Evolutionary conservation across 53 echinoderm and acorn worm species (phyloP), one percentile per base, ranked within the genome.

Genomic region (Henricia sp.): DNA sequence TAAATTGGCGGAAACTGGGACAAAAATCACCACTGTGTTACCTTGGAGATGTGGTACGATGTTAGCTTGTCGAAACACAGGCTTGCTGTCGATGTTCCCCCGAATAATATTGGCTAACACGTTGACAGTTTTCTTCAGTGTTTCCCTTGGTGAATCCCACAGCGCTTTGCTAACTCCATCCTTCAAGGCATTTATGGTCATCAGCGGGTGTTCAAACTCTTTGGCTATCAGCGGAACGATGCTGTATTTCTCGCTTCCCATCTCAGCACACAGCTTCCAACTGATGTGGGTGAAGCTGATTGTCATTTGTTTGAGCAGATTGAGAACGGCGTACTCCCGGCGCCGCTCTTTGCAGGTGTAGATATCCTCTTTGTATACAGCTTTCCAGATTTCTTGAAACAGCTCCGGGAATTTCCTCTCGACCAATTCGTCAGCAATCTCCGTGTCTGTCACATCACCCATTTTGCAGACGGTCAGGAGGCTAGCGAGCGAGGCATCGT

Each of bases 321-420:
- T 91, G 39, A 78, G 67, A 38, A 82, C 82, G 0, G 83, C 67
- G 60, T 75, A 87, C 30, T 86, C 60, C 8, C 32, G 39, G 16
- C n/a, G 57, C 5, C 25, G 58, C 39, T 58, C 77, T 23, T 53
- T 53, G 2, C 59, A 39, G 26, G 55, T 56, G 70, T 74, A 86
- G 12, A 86, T 38, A 46, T 88, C 66, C 8, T 70, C 72, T 30
- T 70, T 68, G 34, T 30, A 46, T 4, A 88, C 63, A 5, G 43
- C 56, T 0, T 86, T 59, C 93, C 93, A 93, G 68, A 93, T 90
- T 52, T 89, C 86, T 56, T 62, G n/a, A 50, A 93, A 89, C 4
- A 93, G 58, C 60, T 58, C 60, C 8, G 85, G 83, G 40, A 33
- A 89, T 11, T 70, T 84, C 42, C 59, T 59, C 50, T 89, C 89